These are phyloP conservation scores for Strongylocentrotus purpuratus DNA, from an alignment of 35 echinoderm and acorn worm genomes.

Conservation along the genomic window DNA sequence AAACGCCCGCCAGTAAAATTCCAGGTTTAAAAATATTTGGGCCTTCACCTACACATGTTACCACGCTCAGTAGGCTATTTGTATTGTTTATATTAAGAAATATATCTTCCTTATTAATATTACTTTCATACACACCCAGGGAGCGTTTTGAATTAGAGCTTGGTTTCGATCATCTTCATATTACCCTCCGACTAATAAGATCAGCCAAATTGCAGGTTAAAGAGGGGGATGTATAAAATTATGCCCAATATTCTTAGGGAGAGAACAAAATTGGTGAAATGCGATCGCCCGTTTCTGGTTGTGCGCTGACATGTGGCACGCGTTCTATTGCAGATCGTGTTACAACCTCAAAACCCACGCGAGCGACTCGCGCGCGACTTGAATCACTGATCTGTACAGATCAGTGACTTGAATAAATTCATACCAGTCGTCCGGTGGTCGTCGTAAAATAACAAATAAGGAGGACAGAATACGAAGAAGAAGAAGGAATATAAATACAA, in stretches of 20 bases:
- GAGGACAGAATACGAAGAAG: no score
- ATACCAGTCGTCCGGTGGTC: not conserved
- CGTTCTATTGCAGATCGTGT: not conserved
- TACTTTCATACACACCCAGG: not conserved
- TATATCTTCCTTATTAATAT: no score
- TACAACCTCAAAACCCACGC: constrained; percentile 14
- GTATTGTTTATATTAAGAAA: no score
- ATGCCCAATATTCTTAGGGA: not conserved
- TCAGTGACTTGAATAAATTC: not conserved
- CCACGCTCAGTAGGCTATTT: no score
- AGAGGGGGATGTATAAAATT: not conserved
- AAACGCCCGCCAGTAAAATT: no score
- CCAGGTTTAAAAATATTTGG: no score
- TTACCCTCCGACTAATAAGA: not conserved
- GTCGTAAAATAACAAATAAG: not conserved
- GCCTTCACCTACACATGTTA: no score
- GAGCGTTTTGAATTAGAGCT: not conserved
- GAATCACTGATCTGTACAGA: no score
- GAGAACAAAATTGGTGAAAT: not conserved
- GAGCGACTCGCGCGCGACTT: not conserved
- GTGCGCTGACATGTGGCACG: not conserved
- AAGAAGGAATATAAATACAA: not conserved
- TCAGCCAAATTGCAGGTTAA: not conserved
- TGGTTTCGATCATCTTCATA: not conserved
- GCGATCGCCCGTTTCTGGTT: not conserved